Evolutionary conservation across 2,113 vertebrate species (phyloP).

Genomic region (Nestor notabilis): DNA sequence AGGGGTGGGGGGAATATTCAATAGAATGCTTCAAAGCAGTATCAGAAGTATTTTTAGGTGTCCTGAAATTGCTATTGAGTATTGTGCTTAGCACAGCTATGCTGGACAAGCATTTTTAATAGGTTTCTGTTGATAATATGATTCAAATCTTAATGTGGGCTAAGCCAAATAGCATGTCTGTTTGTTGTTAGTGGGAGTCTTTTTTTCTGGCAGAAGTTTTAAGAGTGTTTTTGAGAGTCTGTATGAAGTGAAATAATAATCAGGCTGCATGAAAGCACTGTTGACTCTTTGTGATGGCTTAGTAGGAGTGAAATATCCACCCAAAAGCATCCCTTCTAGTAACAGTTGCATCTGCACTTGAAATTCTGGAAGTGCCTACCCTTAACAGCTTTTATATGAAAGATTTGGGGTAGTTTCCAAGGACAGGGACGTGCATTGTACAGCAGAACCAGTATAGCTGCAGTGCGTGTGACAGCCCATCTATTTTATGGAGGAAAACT

Average conservation of each 20-base stretch:
- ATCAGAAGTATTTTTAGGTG: neutral
- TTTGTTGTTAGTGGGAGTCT: neutral
- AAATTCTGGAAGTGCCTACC: neutral
- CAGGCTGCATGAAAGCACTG: neutral
- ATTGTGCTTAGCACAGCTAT: neutral
- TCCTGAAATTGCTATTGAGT: neutral
- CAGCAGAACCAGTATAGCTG: neutral
- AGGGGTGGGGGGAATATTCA: neutral
- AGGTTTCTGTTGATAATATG: neutral
- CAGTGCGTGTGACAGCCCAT: neutral
- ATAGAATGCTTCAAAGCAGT: neutral
- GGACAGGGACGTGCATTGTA: neutral
- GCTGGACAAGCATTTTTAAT: neutral
- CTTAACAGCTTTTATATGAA: neutral
- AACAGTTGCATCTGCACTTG: neutral
- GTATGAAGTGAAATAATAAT: neutral
- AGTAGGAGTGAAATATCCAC: neutral
- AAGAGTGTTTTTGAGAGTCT: neutral
- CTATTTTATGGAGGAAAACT: neutral
- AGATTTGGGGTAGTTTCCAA: neutral
- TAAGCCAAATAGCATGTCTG: neutral
- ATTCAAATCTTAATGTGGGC: neutral
- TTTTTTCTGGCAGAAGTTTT: neutral
- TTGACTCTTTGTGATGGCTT: neutral
- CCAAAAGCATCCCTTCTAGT: neutral